Evolutionary conservation across 1,140 invertebrate genomes (phyloP).

Genomic region (Lasaia peninsularis): DNA sequence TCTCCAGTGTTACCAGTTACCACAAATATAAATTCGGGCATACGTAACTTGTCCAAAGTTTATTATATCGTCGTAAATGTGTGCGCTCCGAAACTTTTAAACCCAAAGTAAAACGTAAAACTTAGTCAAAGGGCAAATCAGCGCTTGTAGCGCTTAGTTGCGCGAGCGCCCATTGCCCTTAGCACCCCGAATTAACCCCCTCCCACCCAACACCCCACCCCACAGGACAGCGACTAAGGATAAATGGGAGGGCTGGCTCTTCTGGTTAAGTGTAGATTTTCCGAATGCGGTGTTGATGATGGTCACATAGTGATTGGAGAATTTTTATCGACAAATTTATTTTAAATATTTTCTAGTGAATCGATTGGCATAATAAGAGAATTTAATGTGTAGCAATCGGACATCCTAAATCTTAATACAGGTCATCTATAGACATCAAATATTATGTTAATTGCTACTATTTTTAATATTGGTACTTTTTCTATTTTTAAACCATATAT

Average conservation of each 20-base stretch:
- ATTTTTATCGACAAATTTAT: conserved; percentile 39
- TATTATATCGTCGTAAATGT: conserved; percentile 21
- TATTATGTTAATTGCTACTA: no score
- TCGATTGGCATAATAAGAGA: not conserved
- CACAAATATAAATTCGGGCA: not conserved
- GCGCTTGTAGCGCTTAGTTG: conserved; percentile 52
- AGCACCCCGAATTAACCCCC: conserved; percentile 52
- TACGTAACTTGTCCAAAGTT: conserved; percentile 8
- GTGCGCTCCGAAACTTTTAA: conserved; percentile 32
- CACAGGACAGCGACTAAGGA: conserved; percentile 70
- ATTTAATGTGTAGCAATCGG: no score
- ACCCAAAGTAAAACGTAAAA: conserved; percentile 41
- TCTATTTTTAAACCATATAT: no score
- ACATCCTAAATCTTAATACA: no score
- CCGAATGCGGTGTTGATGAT: conserved; percentile 77
- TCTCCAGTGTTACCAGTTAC: not conserved
- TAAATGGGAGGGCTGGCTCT: conserved; percentile 75
- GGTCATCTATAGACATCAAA: no score
- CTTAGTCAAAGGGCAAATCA: conserved; percentile 54
- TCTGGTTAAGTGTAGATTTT: conserved; percentile 77
- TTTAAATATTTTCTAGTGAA: not conserved
- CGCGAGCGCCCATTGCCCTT: conserved; percentile 65
- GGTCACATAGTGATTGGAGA: conserved; percentile 42
- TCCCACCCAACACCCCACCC: conserved; percentile 29
- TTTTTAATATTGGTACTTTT: no score